Evolutionary conservation across 2,797 vertebrate species (phyloP).

Genomic region (Acropternis orthonyx): DNA sequence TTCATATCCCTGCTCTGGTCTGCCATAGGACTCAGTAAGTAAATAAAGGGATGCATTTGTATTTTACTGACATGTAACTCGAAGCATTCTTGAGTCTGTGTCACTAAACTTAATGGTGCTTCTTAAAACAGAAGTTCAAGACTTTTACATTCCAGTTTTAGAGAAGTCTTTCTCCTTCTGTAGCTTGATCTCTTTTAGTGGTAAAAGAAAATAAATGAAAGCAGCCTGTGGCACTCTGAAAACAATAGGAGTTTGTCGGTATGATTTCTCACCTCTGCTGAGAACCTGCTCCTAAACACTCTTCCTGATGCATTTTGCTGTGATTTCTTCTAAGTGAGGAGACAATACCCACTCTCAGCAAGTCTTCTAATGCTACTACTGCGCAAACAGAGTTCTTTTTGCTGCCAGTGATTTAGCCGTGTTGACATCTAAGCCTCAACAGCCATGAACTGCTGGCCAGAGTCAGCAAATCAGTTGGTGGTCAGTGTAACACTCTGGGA

Average conservation of each 20-base stretch:
- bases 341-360: neutral
- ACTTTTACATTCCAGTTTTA: neutral
- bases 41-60: neutral
- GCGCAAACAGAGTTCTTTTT: neutral
- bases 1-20: neutral
- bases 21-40: neutral
- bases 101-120: neutral
- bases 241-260: neutral
- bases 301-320: neutral
- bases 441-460: neutral
- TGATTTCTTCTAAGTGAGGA: neutral
- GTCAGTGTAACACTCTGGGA: neutral
- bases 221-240: neutral
- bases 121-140: neutral
- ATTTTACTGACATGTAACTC: neutral
- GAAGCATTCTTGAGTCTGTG: neutral
- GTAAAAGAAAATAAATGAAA: neutral
- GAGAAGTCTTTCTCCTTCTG: neutral
- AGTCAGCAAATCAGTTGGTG: neutral
- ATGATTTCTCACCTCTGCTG: neutral
- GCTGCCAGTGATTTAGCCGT: neutral
- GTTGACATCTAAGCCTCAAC: neutral
- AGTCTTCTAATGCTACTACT: neutral
- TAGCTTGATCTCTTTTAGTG: neutral
- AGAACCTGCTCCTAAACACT: neutral